Conservation (phyloP, 2,888 invertebrate species). For the Lasiommata megera region DNA sequence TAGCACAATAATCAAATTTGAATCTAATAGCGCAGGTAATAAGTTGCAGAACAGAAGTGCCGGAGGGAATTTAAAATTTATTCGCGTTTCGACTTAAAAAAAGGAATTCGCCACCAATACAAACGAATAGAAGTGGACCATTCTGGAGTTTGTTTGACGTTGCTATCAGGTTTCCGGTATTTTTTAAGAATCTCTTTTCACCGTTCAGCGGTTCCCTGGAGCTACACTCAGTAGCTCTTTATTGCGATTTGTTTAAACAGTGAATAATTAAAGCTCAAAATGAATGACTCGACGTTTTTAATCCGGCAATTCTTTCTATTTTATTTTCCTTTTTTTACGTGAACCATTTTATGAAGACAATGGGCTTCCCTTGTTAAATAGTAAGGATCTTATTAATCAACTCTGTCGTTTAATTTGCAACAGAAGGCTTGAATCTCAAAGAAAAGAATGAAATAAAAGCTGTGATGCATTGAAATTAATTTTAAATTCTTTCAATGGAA, state of each 20-base stretch:
- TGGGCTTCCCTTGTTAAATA: slow-evolving; percentile 67
- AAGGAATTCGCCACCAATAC: slow-evolving; percentile 41
- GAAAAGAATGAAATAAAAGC: slow-evolving; percentile 9
- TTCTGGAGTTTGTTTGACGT: slow-evolving; percentile 61
- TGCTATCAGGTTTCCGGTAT: slow-evolving; percentile 50
- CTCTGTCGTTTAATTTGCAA: slow-evolving; percentile 64
- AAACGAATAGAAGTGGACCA: slow-evolving; percentile 49
- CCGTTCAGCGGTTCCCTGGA: slow-evolving; percentile 44
- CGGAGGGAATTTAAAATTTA: slow-evolving; percentile 4
- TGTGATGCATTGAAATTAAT: slow-evolving; percentile 18
- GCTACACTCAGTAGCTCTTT: slow-evolving; percentile 49
- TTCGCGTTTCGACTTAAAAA: slow-evolving; percentile 8
- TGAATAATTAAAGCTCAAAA: slow-evolving; percentile 73
- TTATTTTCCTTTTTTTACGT: slow-evolving; percentile 56
- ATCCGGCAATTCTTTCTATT: slow-evolving; percentile 55
- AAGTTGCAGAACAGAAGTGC: slow-evolving; percentile 1
- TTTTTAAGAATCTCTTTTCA: slow-evolving; percentile 54
- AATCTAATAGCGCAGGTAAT: slow-evolving; percentile 8
- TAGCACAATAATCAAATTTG: slow-evolving; percentile 3
- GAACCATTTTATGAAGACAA: slow-evolving; percentile 65
- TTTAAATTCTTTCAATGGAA: slow-evolving; percentile 22
- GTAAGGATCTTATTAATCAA: slow-evolving; percentile 71
- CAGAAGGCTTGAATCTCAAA: slow-evolving; percentile 38
- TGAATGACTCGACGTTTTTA: slow-evolving; percentile 69
- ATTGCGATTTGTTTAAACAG: slow-evolving; percentile 77